These are phyloP conservation scores for Plotosus lineatus DNA, from an alignment of 2,113 vertebrate genomes.

Conservation along the genomic window DNA sequence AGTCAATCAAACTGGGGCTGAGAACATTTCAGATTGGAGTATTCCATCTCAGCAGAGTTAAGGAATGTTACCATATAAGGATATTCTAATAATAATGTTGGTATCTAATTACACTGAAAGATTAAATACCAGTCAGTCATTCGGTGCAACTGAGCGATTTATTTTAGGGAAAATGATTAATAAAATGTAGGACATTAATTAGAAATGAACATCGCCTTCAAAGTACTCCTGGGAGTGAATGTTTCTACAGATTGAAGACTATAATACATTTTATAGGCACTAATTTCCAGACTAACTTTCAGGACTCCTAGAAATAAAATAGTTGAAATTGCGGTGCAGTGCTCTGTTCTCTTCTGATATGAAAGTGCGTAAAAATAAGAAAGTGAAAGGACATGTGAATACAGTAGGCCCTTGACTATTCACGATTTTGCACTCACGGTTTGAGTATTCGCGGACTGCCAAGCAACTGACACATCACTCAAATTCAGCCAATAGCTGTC, in stretches of 20 bases:
- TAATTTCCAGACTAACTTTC: neutral
- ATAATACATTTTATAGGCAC: neutral
- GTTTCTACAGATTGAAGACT: neutral
- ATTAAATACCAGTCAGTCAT: slow-evolving; percentile 9
- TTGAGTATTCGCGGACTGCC: no score
- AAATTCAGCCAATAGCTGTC: no score
- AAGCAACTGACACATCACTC: no score
- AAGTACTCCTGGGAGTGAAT: neutral
- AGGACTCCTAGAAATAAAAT: neutral
- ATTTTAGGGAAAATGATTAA: neutral
- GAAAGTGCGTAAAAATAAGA: neutral
- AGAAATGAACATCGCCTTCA: neutral
- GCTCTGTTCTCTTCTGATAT: neutral
- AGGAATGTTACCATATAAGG: slow-evolving; percentile 41
- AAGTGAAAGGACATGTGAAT: neutral
- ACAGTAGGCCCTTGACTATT: no score
- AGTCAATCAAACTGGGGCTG: slow-evolving; percentile 21
- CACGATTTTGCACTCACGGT: no score
- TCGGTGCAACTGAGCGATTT: neutral
- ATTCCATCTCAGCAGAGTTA: neutral
- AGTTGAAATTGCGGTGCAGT: neutral
- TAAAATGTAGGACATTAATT: slow-evolving; percentile 1
- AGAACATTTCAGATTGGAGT: slow-evolving; percentile 4
- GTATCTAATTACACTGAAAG: neutral
- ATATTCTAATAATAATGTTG: neutral